Conservation (phyloP, 2,888 invertebrate genomes). For the Operophtera brumata region DNA sequence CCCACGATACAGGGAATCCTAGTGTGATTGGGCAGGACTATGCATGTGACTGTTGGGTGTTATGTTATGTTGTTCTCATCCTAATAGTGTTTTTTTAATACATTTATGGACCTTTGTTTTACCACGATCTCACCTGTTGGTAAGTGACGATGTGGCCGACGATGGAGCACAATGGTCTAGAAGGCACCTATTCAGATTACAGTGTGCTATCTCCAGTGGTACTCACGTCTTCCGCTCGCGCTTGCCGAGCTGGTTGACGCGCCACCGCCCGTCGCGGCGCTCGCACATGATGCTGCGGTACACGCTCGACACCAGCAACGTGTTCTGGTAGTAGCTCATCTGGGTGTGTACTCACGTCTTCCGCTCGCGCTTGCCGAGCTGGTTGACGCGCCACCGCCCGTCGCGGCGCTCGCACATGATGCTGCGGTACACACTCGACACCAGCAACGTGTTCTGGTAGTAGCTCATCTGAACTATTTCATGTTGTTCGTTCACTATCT, state of each 20-base stretch:
- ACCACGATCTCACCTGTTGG: too few relatives aligned
- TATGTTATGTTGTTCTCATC: too few relatives aligned
- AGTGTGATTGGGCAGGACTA: too few relatives aligned
- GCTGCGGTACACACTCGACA: constrained; percentile 91
- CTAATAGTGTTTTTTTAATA: too few relatives aligned
- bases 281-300: constrained; percentile 90
- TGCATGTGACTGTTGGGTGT: too few relatives aligned
- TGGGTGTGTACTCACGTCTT: constrained; percentile 91
- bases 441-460: constrained; percentile 85
- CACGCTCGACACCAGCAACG: constrained; percentile 89
- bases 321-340: constrained; percentile 87
- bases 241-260: constrained; percentile 89
- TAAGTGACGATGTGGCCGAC: too few relatives aligned
- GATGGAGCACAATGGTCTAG: too few relatives aligned
- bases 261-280: constrained; percentile 78
- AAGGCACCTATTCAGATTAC: too few relatives aligned
- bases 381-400: constrained; percentile 82
- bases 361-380: constrained; percentile 93
- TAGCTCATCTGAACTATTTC: constrained; percentile 93
- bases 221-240: constrained; percentile 90
- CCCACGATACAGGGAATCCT: too few relatives aligned
- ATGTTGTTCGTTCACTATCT: constrained; percentile 91
- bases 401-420: constrained; percentile 86
- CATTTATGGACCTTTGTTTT: too few relatives aligned
- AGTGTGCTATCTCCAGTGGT: too few relatives aligned